phyloP scores from a whole-genome alignment of 2,888 invertebrate species.

The Epiblema foenella region DNA sequence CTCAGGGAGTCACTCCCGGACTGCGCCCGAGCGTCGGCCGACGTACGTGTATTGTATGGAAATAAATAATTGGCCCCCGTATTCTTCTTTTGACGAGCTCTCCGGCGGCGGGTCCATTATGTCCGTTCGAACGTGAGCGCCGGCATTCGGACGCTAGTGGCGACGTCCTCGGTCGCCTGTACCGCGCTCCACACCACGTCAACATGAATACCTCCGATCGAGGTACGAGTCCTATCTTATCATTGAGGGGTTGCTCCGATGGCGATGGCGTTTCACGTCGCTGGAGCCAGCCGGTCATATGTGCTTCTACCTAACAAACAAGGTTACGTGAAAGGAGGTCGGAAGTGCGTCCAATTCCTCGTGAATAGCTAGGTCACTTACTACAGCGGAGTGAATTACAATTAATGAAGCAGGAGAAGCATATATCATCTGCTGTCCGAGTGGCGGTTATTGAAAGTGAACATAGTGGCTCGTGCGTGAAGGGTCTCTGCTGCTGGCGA shows the following conservation, averaged over 20 bases:
- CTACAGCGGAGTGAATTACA: constrained; percentile 61
- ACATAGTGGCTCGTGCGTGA: constrained; percentile 60
- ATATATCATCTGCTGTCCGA: constrained; percentile 62
- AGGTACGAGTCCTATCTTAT: constrained; percentile 70
- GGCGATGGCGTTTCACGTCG: constrained; percentile 50
- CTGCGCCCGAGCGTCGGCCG: constrained; percentile 73
- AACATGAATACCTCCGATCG: constrained; percentile 80
- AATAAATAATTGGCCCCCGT: constrained; percentile 81
- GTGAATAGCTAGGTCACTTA: constrained; percentile 70
- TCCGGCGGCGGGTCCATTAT: constrained; percentile 77
- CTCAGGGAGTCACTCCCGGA: constrained; percentile 72
- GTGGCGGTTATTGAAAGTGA: constrained; percentile 69
- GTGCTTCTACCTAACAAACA: constrained; percentile 58
- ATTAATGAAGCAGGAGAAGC: constrained; percentile 61
- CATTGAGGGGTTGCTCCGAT: constrained; percentile 48
- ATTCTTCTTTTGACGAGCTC: constrained; percentile 83
- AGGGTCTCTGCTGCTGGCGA: constrained; percentile 33
- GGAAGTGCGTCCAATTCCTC: constrained; percentile 74
- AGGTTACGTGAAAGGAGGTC: constrained; percentile 71
- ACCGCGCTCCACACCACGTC: constrained; percentile 67
- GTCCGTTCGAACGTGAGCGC: constrained; percentile 75
- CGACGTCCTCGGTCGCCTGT: constrained; percentile 79
- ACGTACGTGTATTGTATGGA: constrained; percentile 81
- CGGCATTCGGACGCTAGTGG: constrained; percentile 81
- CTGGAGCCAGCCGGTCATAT: constrained; percentile 50